Percentiles rank a stretch among this genome's conserved stretches.
These are phyloP conservation scores for Dolichopus griseipennis DNA, from an alignment of 2,888 invertebrate genomes.

Conservation along the genomic window DNA sequence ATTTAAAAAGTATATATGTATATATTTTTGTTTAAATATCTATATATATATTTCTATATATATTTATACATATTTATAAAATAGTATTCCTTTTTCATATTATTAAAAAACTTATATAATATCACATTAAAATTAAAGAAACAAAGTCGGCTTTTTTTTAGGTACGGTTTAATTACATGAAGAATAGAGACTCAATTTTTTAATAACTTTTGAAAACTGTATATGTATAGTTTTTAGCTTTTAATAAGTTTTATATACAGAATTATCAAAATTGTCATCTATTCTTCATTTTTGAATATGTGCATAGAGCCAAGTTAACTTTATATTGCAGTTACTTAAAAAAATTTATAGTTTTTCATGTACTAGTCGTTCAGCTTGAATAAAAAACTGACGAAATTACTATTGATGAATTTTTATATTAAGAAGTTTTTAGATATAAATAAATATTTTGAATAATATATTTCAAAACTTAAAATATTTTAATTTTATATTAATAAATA, in stretches of 20 bases:
- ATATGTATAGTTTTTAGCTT: not conserved
- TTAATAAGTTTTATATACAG: not conserved
- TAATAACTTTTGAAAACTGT: too few relatives aligned
- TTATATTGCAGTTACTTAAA: not conserved
- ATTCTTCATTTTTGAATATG: not conserved
- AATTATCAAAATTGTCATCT: not conserved
- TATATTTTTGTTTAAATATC: too few relatives aligned
- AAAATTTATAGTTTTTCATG: not conserved
- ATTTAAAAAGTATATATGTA: not conserved
- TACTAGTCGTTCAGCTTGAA: too few relatives aligned
- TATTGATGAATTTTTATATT: too few relatives aligned
- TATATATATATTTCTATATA: not conserved
- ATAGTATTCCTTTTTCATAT: not conserved
- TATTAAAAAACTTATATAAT: not conserved
- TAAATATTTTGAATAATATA: too few relatives aligned
- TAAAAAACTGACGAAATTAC: too few relatives aligned
- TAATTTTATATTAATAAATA: too few relatives aligned
- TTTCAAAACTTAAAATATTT: too few relatives aligned
- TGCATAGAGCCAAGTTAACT: constrained; percentile 6
- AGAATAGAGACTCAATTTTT: not conserved
- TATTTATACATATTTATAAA: not conserved
- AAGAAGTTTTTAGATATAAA: too few relatives aligned
- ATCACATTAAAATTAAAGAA: constrained; percentile 2
- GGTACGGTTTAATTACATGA: constrained; percentile 6
- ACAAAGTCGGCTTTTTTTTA: not conserved